phyloP scores from a whole-genome alignment of 2,888 invertebrate genomes.

The Xylota segnis region DNA sequence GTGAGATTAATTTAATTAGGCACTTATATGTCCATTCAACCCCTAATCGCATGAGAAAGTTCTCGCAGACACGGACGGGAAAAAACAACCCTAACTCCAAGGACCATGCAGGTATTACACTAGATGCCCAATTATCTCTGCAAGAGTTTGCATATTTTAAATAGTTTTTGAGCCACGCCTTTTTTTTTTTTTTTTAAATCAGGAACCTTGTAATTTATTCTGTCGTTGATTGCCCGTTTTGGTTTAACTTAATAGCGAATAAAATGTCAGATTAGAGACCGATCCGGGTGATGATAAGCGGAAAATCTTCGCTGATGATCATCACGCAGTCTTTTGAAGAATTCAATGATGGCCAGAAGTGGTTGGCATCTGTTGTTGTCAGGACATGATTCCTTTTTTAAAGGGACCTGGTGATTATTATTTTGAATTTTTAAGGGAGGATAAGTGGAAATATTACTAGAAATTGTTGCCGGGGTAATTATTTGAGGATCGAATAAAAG shows the following conservation, averaged over 20 bases:
- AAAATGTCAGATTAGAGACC: slow-evolving; percentile 75
- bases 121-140: slow-evolving; percentile 69
- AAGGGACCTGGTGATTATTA: slow-evolving; percentile 31
- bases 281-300: slow-evolving; percentile 75
- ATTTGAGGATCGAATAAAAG: slow-evolving; percentile 1
- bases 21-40: slow-evolving; percentile 38
- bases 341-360: slow-evolving; percentile 30
- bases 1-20: slow-evolving; percentile 73
- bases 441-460: slow-evolving; percentile 22
- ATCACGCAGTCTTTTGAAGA: slow-evolving; percentile 46
- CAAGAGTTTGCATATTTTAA: slow-evolving; percentile 77
- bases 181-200: slow-evolving; percentile 41
- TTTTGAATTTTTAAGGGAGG: slow-evolving; percentile 37
- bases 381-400: slow-evolving; percentile 20
- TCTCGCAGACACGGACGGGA: not conserved
- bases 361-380: slow-evolving; percentile 75
- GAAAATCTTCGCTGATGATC: slow-evolving; percentile 71
- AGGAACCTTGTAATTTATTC: slow-evolving; percentile 63
- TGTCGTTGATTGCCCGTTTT: slow-evolving; percentile 70
- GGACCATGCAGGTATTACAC: slow-evolving; percentile 60
- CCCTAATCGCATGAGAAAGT: slow-evolving; percentile 58
- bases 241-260: slow-evolving; percentile 75
- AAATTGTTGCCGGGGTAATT: slow-evolving; percentile 3
- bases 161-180: slow-evolving; percentile 68
- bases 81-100: slow-evolving; percentile 41